Evolutionary conservation across 2,797 vertebrate genomes (phyloP), one percentile per base, ranked within the genome.

Genomic region (Ptychadena robeensis): DNA sequence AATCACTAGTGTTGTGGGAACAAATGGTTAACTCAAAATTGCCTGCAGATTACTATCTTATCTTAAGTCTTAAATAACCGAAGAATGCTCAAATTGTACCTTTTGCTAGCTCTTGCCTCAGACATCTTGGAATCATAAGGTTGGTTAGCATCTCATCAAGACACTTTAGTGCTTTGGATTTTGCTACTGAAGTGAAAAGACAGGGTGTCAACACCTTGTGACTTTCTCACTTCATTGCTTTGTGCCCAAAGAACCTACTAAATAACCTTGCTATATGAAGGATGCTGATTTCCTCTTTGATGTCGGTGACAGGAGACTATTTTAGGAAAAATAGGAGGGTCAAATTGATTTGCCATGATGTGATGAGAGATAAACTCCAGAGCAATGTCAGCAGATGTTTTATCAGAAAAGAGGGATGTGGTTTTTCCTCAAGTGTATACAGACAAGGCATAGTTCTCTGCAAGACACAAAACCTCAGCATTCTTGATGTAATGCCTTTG

Each of bases 401-500:
- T 65, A 40, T 64, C 59, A 65, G 37, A 67, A 9, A 18, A 48
- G 15, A 18, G 14, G 40, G 9, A 9, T 44, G 35, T 35, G 14
- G 48, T 72, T 30, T 53, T 48, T 53, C n/a, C 14, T n/a, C 22
- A 27, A 28, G 40, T 44, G 34, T 10, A n/a, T 9, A 67, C 3
- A 84, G 44, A 84, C 28, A 72, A 84, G 34, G 31, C 15, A 11
- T 34, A 31, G 75, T 10, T 22, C 37, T 40, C 38, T 28, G 34
- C 34, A 74, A 79, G 75, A 34, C 64, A 67, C 34, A 80, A 70
- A 74, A 79, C 48, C 76, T 73, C 73, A 32, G 8, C 72, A 82
- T 71, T 76, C 73, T 72, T 82, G 53, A 53, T 72, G 67, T 35
- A 12, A 35, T 71, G 73, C 25, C 73, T 77, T 71, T 82, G 81